Evolutionary conservation across 2,888 invertebrate species (phyloP), one percentile per base, ranked within the genome.

Genomic region (Aphodius granarius): DNA sequence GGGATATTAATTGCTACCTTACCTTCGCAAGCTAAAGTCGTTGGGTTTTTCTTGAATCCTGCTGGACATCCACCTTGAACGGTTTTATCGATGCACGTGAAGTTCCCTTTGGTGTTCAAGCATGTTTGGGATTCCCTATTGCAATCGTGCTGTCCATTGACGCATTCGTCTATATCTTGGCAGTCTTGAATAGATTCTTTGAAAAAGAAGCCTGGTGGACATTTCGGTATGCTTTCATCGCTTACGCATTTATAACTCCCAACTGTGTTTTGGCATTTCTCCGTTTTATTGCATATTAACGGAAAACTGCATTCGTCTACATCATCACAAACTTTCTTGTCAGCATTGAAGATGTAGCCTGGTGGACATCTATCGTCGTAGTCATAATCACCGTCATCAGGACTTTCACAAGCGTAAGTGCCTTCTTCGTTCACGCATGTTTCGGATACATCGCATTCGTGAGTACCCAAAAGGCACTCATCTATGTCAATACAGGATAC

Each of bases 91-190:
- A 92, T 90, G 82, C 94, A 94, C 79, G 92, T 91, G 86, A 91
- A 94, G 76, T 89, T 89, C 15, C 94, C 94, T 79, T 91, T 90
- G 0, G 91, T 92, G 85, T 94, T 94, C 81, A 93, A 88, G 84
- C 94, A 94, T 82, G 91, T 88, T 84, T 94, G 92, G 0, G 91
- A 91, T 16, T 90, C 88, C 3, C 89, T 89, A 82, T 91, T 90
- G 83, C 94, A 94, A 82, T 91, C 91, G 81, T 94, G 91, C 63
- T 89, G 83, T 0, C 89, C 90, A 79, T 91, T 90, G 0, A 89
- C 87, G 79, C 94, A 95, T 82, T 95, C 94, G 82, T 95, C 92
- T 75, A 94, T 92, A 84, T 95, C 94, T 75, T 84, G 81, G 76
- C 87, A 87, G 66, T 82, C 80, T 80, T 85, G 82, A 21, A 84